These are phyloP conservation scores for Saccostrea glomerata DNA, from an alignment of 1,140 invertebrate genomes.

Conservation along the genomic window DNA sequence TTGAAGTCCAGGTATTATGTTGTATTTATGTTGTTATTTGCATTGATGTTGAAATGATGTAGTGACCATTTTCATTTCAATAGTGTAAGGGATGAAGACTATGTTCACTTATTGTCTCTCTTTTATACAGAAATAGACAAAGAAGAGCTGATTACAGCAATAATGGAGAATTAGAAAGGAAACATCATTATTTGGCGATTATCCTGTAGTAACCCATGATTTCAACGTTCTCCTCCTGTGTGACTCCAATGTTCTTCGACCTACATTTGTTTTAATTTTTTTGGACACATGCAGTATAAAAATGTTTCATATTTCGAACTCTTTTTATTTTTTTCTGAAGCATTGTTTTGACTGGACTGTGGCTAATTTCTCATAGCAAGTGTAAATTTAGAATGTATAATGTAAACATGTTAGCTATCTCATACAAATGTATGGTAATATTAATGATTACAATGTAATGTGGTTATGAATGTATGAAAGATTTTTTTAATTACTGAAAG, in stretches of 20 bases:
- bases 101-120: not conserved
- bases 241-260: conserved; percentile 20
- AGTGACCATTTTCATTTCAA: too few relatives aligned
- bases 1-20: not conserved
- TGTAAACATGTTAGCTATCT: conserved; percentile 15
- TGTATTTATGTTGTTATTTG: not conserved
- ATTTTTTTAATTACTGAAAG: conserved; percentile 7
- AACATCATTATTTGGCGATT: conserved; percentile 21
- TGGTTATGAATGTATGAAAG: conserved; percentile 31
- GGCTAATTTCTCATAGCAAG: conserved; percentile 4
- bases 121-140: conserved; percentile 31
- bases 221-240: conserved; percentile 14
- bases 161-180: not conserved
- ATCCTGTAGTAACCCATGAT: conserved; percentile 9
- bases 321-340: conserved; percentile 20
- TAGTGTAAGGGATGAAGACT: not conserved
- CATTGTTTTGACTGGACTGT: conserved; percentile 33
- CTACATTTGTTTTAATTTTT: conserved; percentile 7
- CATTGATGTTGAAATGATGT: not conserved
- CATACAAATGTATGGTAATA: conserved; percentile 15
- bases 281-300: conserved; percentile 16
- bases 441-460: not conserved
- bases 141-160: not conserved
- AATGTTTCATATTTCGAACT: conserved; percentile 33
- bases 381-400: conserved; percentile 22